Conservation (phyloP, 1,140 invertebrate genomes). For the Bombus sylvicola region DNA sequence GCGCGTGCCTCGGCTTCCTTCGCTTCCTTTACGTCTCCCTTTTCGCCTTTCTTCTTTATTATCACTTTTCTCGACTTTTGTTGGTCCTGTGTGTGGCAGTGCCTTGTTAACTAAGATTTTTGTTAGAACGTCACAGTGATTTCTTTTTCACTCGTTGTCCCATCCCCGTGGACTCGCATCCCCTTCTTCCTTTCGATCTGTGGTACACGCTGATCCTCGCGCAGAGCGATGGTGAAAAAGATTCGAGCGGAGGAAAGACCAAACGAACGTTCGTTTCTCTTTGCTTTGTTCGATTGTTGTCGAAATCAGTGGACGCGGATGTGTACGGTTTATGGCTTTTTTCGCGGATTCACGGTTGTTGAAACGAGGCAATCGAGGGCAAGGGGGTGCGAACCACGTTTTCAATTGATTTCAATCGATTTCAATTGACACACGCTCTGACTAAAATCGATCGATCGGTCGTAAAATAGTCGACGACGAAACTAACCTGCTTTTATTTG, state of each 20-base stretch:
- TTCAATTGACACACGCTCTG: neutral
- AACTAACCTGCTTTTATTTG: neutral
- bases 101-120: conserved; percentile 67
- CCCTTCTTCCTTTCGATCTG: neutral
- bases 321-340: neutral
- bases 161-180: neutral
- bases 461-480: neutral
- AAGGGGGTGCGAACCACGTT: neutral
- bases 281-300: neutral
- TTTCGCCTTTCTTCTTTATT: neutral
- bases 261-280: neutral
- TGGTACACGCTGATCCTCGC: neutral
- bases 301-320: neutral
- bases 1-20: neutral
- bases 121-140: neutral
- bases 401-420: neutral
- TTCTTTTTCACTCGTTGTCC: neutral
- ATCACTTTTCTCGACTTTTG: conserved; percentile 31
- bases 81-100: conserved; percentile 80
- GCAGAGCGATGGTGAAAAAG: neutral
- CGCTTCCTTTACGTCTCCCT: neutral
- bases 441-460: neutral
- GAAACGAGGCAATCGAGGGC: conserved; percentile 15
- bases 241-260: conserved; percentile 14
- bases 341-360: neutral